These are phyloP conservation scores for Lacanobia wlatinum DNA, from an alignment of 2,888 invertebrate species.

Conservation along the genomic window DNA sequence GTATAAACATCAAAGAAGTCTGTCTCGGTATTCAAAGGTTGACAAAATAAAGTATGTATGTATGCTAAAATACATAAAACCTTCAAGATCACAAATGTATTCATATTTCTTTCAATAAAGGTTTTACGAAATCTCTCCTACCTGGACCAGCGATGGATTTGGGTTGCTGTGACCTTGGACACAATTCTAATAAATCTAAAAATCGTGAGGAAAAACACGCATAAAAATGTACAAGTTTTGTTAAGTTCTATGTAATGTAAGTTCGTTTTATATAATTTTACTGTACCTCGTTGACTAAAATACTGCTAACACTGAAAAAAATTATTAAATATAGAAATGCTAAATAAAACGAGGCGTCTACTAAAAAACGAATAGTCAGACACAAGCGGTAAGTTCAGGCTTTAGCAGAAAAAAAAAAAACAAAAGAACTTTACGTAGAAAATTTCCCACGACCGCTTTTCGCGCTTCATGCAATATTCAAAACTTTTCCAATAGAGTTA, in stretches of 20 bases:
- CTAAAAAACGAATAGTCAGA: neutral
- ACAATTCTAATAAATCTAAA: neutral
- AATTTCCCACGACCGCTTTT: slow-evolving; percentile 68
- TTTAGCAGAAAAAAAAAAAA: slow-evolving; percentile 45
- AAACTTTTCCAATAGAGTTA: slow-evolving; percentile 71
- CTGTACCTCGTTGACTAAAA: neutral
- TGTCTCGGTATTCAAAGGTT: slow-evolving; percentile 3
- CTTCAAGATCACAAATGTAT: slow-evolving; percentile 50
- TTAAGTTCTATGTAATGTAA: neutral
- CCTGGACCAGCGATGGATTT: slow-evolving; percentile 53
- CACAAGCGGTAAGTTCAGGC: neutral
- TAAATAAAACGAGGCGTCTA: neutral
- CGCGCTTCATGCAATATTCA: slow-evolving; percentile 79
- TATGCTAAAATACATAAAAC: slow-evolving; percentile 44
- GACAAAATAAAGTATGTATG: slow-evolving; percentile 9
- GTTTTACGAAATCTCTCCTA: slow-evolving; percentile 68
- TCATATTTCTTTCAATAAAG: slow-evolving; percentile 62
- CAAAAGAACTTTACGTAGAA: slow-evolving; percentile 64
- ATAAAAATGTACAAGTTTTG: neutral
- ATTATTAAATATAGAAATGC: neutral
- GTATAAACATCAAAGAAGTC: slow-evolving; percentile 3
- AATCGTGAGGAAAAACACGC: neutral
- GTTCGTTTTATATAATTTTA: neutral
- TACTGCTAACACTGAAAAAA: neutral
- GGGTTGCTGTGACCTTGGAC: slow-evolving; percentile 13